A percentile compares a stretch with the other conserved stretches of the same genome.
phyloP scores from a whole-genome alignment of 2,113 vertebrate genomes.

The Smithornis capensis region DNA sequence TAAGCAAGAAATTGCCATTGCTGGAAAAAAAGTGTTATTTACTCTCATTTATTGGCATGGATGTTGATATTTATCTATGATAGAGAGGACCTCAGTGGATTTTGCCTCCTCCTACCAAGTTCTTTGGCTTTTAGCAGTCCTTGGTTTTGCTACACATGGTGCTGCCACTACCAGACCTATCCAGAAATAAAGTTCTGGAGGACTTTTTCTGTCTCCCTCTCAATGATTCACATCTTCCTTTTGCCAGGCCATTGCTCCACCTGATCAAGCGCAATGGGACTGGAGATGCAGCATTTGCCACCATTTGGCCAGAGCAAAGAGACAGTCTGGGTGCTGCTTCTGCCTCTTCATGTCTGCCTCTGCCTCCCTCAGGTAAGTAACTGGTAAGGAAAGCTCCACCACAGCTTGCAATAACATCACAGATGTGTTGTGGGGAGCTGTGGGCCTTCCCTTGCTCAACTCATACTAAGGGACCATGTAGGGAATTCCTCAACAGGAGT shows the following conservation, averaged over 20 bases:
- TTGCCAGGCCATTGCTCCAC: background rate
- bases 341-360: background rate
- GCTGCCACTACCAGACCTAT: background rate
- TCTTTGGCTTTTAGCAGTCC: background rate
- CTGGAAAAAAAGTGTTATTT: background rate
- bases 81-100: background rate
- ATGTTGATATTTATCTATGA: background rate
- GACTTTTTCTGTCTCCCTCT: background rate
- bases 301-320: background rate
- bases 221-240: background rate
- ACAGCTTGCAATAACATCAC: background rate
- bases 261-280: rapidly evolving
- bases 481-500: background rate
- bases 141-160: background rate
- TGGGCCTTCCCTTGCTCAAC: background rate
- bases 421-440: background rate
- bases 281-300: rapidly evolving
- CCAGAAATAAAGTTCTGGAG: background rate
- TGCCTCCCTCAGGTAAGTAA: background rate
- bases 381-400: background rate
- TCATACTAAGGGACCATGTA: background rate
- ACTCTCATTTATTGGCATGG: background rate
- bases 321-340: background rate
- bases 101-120: background rate
- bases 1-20: background rate